These are phyloP conservation scores for Andricus quercusramuli DNA, from an alignment of 2,888 invertebrate species.

Conservation along the genomic window DNA sequence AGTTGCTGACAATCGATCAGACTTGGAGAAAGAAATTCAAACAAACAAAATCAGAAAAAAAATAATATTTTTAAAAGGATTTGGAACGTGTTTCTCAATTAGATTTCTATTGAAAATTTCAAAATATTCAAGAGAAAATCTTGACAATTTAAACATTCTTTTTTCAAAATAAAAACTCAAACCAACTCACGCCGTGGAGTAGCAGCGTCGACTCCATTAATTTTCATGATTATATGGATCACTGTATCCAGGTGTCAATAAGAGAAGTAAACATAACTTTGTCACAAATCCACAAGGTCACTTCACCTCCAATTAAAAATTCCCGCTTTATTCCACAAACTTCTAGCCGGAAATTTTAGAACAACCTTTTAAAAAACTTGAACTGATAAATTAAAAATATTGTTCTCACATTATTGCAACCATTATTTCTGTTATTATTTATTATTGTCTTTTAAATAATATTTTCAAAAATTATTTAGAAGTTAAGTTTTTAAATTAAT, in stretches of 20 bases:
- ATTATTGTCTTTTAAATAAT: not conserved
- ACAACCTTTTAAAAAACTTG: not conserved
- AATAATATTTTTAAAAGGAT: not conserved
- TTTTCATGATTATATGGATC: slow-evolving; percentile 63
- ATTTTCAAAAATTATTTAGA: not conserved
- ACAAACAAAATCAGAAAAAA: not conserved
- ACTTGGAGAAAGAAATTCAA: not conserved
- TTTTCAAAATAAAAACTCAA: not conserved
- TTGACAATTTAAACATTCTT: not conserved
- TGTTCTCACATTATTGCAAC: not conserved
- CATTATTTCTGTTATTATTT: not conserved
- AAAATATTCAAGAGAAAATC: too few relatives aligned
- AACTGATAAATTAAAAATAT: not conserved
- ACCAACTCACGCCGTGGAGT: slow-evolving; percentile 63
- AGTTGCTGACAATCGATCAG: not conserved
- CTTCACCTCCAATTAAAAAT: not conserved
- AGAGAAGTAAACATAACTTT: slow-evolving; percentile 16
- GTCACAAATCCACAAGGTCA: not conserved
- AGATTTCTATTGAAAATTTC: too few relatives aligned
- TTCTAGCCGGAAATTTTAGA: not conserved
- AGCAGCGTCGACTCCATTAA: slow-evolving; percentile 60
- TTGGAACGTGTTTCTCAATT: too few relatives aligned
- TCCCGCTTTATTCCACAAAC: not conserved
- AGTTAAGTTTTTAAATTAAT: not conserved
- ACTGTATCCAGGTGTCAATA: slow-evolving; percentile 42